Base-by-base conservation (phyloP, 2,888 invertebrate species). In the Calameuta filiformis region DNA sequence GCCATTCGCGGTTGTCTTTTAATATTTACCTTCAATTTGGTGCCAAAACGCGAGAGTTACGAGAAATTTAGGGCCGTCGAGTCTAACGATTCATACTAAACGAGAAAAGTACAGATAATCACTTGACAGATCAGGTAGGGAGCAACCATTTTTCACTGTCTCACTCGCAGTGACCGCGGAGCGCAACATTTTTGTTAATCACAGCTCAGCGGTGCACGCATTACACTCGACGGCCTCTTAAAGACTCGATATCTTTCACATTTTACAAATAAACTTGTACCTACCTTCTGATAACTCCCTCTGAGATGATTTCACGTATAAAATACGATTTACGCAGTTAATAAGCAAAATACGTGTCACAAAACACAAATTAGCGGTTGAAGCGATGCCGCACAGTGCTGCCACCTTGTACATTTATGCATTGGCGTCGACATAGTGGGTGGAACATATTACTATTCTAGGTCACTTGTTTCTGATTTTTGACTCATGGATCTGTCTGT, bases 241-340 rank as follows among this genome's bases (percentile, higher is more conserved):
- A 34, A 79, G 79, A 77, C 34, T 69, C 35, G 12, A 69, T n/a
- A 15, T 31, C 68, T 69, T 37, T 79, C 37, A n/a, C 34, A 37
- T 33, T 33, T 33, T 75, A 34, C 74, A 78, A 35, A 69, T 12
- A 2, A 80, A 76, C 79, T 37, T 73, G 69, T 35, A 86, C 87
- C 76, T 85, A 89, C 87, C 88, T 85, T 83, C 78, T 79, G 78
- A 81, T 77, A 77, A 79, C 75, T 79, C 23, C 71, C 73, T 79
- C 75, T 37, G 69, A 71, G 80, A 82, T 78, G 81, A 82, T 83
- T 84, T 76, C 77, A 78, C 83, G 83, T 82, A 83, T 81, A 79
- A 84, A 83, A 83, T 83, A 83, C 85, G 83, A 87, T 88, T 88
- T 88, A 87, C 88, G 88, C 89, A 89, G 89, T 86, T 85, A 80